phyloP scores from a whole-genome alignment of 2,113 vertebrate genomes.

The Rattus norvegicus region GRCr8 NC_086020.1:191061501-191062000 shows the following conservation, averaged over 20 bases:
- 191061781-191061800: constrained; percentile 90
- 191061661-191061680: constrained; percentile 17
- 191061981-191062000: neutral
- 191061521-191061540: neutral
- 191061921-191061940: neutral
- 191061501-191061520: neutral
- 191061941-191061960: neutral
- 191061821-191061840: neutral
- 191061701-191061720: neutral
- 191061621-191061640: neutral
- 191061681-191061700: neutral
- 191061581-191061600: neutral
- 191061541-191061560: neutral
- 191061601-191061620: neutral
- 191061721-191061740: constrained; percentile 91
- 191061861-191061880: neutral
- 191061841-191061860: neutral
- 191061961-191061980: neutral
- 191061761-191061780: constrained; percentile 90
- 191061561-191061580: neutral
- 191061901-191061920: neutral
- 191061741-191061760: constrained; percentile 80
- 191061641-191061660: neutral
- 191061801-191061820: neutral
- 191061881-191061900: neutral